Percentiles rank a stretch among this genome's conserved stretches.
phyloP scores from a whole-genome alignment of 2,888 invertebrate species.

The Ceramica pisi region DNA sequence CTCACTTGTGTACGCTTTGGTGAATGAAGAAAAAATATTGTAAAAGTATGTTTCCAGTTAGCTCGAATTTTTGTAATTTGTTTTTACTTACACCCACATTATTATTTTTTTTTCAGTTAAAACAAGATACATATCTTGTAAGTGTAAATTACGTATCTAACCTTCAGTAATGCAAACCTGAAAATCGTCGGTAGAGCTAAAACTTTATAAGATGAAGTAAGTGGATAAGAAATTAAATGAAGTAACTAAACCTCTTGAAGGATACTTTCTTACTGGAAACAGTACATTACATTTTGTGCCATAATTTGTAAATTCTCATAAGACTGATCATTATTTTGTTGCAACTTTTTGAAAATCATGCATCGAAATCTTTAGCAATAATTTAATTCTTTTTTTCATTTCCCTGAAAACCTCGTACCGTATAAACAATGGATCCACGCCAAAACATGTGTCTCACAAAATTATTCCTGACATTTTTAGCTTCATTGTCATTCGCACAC shows the following conservation, averaged over 20 bases:
- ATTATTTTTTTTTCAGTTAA: no score
- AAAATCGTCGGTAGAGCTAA: background rate
- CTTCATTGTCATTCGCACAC: conserved; percentile 87
- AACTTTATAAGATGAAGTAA: background rate
- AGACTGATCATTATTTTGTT: background rate
- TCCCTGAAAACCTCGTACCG: conserved; percentile 60
- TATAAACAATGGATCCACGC: conserved; percentile 71
- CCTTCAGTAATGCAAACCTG: no score
- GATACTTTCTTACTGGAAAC: background rate
- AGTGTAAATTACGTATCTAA: no score
- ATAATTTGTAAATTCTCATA: conserved; percentile 13
- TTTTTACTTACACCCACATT: no score
- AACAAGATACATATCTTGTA: no score
- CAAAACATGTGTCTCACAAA: conserved; percentile 86
- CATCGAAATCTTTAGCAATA: no score
- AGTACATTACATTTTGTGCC: no score
- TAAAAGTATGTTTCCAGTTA: background rate
- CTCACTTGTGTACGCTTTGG: conserved; percentile 29
- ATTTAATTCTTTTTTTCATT: background rate
- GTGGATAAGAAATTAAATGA: background rate
- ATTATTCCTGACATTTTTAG: conserved; percentile 90
- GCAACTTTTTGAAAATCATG: background rate
- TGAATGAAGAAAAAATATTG: conserved; percentile 16
- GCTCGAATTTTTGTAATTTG: background rate
- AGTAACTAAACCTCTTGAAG: background rate